Base-by-base conservation (phyloP, 2,888 invertebrate species). In the Rhagonycha fulva region DNA sequence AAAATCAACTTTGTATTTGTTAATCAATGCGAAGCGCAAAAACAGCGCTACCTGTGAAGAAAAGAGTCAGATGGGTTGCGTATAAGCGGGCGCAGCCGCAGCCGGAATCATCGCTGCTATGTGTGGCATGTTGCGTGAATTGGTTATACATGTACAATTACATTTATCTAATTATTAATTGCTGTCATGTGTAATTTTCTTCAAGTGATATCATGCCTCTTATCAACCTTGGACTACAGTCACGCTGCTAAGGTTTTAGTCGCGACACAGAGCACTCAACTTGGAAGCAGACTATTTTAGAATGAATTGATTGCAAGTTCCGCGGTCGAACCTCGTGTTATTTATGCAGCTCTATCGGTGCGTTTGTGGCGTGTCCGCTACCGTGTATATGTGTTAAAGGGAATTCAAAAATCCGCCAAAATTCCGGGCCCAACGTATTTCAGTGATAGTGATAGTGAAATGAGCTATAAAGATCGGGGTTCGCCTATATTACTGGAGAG, bases 401-500 rank as follows among this genome's bases (percentile, higher is more conserved):
- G 11, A 70, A 62, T 74, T 76, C 75, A 80, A 80, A 82, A 82
- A 85, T 83, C 86, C 86, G 85, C 84, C 87, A 87, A 87, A 86
- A 88, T 88, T 87, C 87, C 87, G 86, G 87, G 87, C 84, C 86
- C 87, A 84, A 82, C 80, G 68, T 87, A 86, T 85, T 87, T 87
- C 76, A 87, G 87, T 87, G 87, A 88, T 82, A 87, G 87, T 87
- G 87, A 87, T 82, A 90, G 91, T 92, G 93, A 92, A 91, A 95
- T 95, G 95, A 95, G 95, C 91, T 95, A 94, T 92, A 94, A 95
- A 92, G 95, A 95, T 92, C 94, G 94, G 90, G 86, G 85, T 84
- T 95, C 94, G 91, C 95, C 95, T 89, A 94, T 94, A 91, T 92
- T 95, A 89, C 93, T 94, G 91, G 95, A 95, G 92, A 94, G 94